Evolutionary conservation across 2,888 invertebrate genomes (phyloP).

Genomic region (Nomada flava): DNA sequence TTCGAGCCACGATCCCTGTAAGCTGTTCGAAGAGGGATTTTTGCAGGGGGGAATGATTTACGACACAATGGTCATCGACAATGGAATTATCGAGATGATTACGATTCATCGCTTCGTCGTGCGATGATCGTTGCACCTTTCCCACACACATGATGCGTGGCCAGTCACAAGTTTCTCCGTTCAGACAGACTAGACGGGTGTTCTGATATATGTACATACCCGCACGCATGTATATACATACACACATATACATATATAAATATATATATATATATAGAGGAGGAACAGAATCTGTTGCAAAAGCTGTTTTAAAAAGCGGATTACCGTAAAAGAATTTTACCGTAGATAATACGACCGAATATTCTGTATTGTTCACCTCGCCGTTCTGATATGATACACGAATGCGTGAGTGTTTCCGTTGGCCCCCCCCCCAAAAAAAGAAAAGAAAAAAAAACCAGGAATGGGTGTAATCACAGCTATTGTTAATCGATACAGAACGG

Average conservation of each 20-base stretch:
- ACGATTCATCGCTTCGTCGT: constrained; percentile 20
- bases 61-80: constrained; percentile 27
- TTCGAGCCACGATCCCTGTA: not conserved
- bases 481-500: constrained; percentile 81
- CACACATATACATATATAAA: not conserved
- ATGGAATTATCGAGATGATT: constrained; percentile 13
- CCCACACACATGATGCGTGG: not conserved
- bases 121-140: constrained; percentile 40
- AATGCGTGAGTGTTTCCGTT: constrained; percentile 63
- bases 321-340: constrained; percentile 46
- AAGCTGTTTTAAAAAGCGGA: constrained; percentile 40
- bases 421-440: constrained; percentile 54
- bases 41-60: constrained; percentile 2
- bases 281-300: constrained; percentile 53
- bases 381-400: constrained; percentile 52
- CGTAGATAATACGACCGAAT: constrained; percentile 50
- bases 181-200: constrained; percentile 43
- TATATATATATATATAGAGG: constrained; percentile 26
- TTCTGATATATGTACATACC: constrained; percentile 44
- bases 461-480: constrained; percentile 78
- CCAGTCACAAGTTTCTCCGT: constrained; percentile 41
- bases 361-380: constrained; percentile 52
- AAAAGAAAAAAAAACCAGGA: constrained; percentile 7
- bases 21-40: not conserved
- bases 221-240: constrained; percentile 43